Base-by-base conservation (phyloP, 2,888 invertebrate genomes). In the Brachypterus glaber region DNA sequence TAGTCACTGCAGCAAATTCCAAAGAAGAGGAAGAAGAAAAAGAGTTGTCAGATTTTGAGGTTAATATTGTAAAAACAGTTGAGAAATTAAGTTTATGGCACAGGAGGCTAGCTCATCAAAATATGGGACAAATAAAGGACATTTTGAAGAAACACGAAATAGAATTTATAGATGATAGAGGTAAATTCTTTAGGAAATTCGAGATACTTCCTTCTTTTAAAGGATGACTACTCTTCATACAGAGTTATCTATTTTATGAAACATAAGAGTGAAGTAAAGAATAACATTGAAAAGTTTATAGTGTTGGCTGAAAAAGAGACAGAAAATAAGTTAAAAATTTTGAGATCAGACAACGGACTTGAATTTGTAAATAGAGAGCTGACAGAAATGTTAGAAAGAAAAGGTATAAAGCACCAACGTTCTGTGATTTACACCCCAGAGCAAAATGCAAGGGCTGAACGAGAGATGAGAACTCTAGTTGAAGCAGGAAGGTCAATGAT, bases 401-500 rank as follows among this genome's bases (percentile, higher is more conserved):
- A 35, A 37, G 47, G 44, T 33, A 49, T 44, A 17, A 30, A 27
- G 13, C 43, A 41, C 17, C 35, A 39, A 26, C 39, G n/a, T n/a
- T 39, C 38, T 8, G 26, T 31, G 12, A 17, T 30, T 2, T 40
- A 43, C 16, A 36, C 39, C 18, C 34, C 37, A 14, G 14, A 33
- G 33, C 45, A 43, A 35, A 34, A 57, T 45, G 55, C 54, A 4
- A 45, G 40, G 26, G 41, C 49, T 4, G 57, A 60, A 37, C 27
- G 53, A 4, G 48, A 52, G 30, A 57, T 51, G 30, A 25, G 53
- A n/a, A 53, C 55, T 8, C 36, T 57, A 12, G 47, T 55, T 8
- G 58, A 59, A 37, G 40, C 41, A 27, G 54, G 56, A n/a, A 43
- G 51, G 27, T 43, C 55, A 2, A 54, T 51, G 33, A 25, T 52